Evolutionary conservation across 1,140 invertebrate genomes (phyloP).

Genomic region (Trichonephila inaurata): DNA sequence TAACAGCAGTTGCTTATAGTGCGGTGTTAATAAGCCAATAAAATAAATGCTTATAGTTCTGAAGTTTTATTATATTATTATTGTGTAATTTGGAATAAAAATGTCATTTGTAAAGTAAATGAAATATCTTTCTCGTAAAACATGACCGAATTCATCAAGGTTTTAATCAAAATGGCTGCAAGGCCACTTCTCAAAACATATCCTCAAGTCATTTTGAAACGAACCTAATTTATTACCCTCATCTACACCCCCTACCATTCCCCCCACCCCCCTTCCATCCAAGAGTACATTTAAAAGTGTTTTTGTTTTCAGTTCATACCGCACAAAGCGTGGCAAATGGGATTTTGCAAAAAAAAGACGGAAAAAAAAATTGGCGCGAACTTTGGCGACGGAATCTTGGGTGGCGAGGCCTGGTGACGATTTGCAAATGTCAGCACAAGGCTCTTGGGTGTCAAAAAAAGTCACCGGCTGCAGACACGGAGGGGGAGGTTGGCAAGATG

Average conservation of each 20-base stretch:
- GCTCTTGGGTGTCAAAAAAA: slow-evolving; percentile 62
- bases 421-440: slow-evolving; percentile 74
- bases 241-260: too few relatives aligned
- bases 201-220: too few relatives aligned
- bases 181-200: background rate
- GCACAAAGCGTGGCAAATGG: slow-evolving; percentile 39
- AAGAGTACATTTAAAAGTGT: background rate
- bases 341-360: too few relatives aligned
- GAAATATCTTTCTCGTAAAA: too few relatives aligned
- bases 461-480: background rate
- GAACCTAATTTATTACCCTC: too few relatives aligned
- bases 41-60: too few relatives aligned
- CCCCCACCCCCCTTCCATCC: too few relatives aligned
- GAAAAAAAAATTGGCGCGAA: slow-evolving; percentile 63
- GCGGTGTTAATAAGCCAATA: too few relatives aligned
- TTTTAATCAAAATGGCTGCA: background rate
- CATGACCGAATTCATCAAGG: background rate
- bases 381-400: slow-evolving; percentile 71
- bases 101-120: too few relatives aligned
- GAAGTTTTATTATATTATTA: too few relatives aligned
- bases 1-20: too few relatives aligned
- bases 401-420: slow-evolving; percentile 69
- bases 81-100: too few relatives aligned
- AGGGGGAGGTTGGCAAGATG: slow-evolving; percentile 11
- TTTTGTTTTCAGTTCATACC: slow-evolving; percentile 20